Percentiles rank a stretch among this genome's conserved stretches.
These are phyloP conservation scores for Leptestheria dahalacensis DNA, from an alignment of 1,140 invertebrate species.

Conservation along the genomic window DNA sequence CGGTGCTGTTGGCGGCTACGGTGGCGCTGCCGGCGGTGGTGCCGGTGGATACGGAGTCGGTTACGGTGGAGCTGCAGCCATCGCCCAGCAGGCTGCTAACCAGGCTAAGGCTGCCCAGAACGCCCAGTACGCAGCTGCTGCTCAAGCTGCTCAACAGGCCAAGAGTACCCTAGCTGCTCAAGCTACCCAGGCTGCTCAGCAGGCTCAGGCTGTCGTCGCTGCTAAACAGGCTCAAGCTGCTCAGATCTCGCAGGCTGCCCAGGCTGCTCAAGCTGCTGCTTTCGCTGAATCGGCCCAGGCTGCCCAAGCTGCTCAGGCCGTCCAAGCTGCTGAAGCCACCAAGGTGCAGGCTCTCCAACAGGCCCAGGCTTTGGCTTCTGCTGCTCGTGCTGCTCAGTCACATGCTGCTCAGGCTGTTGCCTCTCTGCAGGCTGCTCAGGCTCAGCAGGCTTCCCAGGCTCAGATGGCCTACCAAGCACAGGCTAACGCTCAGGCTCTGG, in stretches of 20 bases:
- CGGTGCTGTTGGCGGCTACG: not conserved
- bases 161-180: conserved; percentile 19
- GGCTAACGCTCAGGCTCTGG: conserved; percentile 23
- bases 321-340: conserved; percentile 23
- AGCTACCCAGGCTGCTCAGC: conserved; percentile 20
- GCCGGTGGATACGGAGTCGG: conserved; percentile 8
- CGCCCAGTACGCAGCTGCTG: conserved; percentile 15
- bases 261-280: conserved; percentile 18
- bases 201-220: conserved; percentile 20
- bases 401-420: conserved; percentile 22
- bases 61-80: conserved; percentile 12
- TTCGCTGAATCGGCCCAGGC: conserved; percentile 16
- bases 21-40: not conserved
- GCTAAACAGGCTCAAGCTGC: conserved; percentile 20
- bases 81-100: conserved; percentile 14
- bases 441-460: conserved; percentile 21
- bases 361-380: conserved; percentile 21
- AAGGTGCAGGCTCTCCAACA: conserved; percentile 22
- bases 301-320: conserved; percentile 17
- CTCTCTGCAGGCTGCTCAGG: conserved; percentile 19
- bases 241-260: conserved; percentile 16
- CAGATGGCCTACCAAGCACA: conserved; percentile 23
- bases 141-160: conserved; percentile 21
- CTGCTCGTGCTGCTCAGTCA: conserved; percentile 20
- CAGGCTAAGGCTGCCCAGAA: conserved; percentile 14